Evolutionary conservation across 2,888 invertebrate genomes (phyloP).

Genomic region (Dendrolimus pini): DNA sequence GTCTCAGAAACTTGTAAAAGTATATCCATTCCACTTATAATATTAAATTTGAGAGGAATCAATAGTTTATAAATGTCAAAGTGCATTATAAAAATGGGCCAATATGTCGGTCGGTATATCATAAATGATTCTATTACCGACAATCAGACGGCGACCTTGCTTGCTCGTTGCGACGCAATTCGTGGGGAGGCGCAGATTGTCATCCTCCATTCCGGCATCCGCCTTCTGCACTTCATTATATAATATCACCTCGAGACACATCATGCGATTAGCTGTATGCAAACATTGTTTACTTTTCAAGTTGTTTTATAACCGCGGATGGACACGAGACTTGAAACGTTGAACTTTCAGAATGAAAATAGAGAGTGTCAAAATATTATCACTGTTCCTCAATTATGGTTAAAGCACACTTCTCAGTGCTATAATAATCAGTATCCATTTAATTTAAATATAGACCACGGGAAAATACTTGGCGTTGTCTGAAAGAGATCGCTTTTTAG

Average conservation of each 20-base stretch:
- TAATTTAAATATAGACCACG: too few relatives aligned
- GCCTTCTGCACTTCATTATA: slow-evolving; percentile 65
- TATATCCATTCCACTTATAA: slow-evolving; percentile 3
- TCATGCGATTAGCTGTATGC: slow-evolving; percentile 6
- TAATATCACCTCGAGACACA: slow-evolving; percentile 34
- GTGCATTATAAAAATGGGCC: slow-evolving; percentile 48
- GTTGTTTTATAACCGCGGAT: background rate
- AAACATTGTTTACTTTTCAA: background rate
- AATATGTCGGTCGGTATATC: slow-evolving; percentile 52
- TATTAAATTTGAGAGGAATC: background rate
- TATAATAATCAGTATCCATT: too few relatives aligned
- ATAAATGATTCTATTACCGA: slow-evolving; percentile 61
- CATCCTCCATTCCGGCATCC: slow-evolving; percentile 68
- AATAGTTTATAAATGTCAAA: slow-evolving; percentile 12
- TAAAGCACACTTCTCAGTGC: too few relatives aligned
- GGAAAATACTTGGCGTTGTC: too few relatives aligned
- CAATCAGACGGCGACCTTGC: slow-evolving; percentile 71
- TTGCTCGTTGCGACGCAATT: slow-evolving; percentile 66
- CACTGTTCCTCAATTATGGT: too few relatives aligned
- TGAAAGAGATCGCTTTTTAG: too few relatives aligned
- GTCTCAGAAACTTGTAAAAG: background rate
- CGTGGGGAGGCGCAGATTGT: slow-evolving; percentile 70
- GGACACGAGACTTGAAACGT: too few relatives aligned
- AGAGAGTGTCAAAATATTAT: too few relatives aligned
- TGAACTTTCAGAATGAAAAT: too few relatives aligned